Evolutionary conservation across 2,113 vertebrate species (phyloP), one percentile per base, ranked within the genome.

Genomic region (Baryphthengus martii): DNA sequence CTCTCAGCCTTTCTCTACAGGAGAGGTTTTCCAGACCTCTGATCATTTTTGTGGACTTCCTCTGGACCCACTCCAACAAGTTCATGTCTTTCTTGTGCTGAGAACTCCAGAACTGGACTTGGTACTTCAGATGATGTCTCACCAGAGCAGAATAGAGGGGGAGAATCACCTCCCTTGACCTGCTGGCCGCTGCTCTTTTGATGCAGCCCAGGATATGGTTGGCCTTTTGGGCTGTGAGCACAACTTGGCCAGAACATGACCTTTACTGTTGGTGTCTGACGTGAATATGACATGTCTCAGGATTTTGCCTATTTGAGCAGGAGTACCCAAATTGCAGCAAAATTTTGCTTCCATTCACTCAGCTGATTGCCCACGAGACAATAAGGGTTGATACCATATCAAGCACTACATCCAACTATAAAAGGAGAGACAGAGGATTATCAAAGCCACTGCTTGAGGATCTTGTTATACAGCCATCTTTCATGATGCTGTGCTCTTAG

Each of bases 221-320:
- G 28, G 52, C 26, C 52, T 53, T 53, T 16, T 29, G 52, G 52
- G 52, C 52, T 53, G 52, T 17, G 52, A 53, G 52, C 15, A 28
- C 52, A 53, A 29, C 25, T 50, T 49, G 13, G 11, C 50, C 50
- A 86, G 76, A 89, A 78, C 1, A 2, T 63, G 75, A 42, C 19
- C 15, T 71, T 82, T 2, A 1, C 79, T 0, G 0, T 24, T 50
- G 44, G 37, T 39, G 31, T 17, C 40, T 31, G 17, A 14, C 33
- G 25, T 4, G 31, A 68, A 17, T 68, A 73, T 44, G 71, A 28
- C 21, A 65, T 88, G 31, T 39, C 31, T 31, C 23, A 72, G 26
- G 19, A 67, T 76, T 81, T 50, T 24, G 7, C 25, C 65, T 53
- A 8, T 16, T 49, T 0, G 2, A 44, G 37, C 28, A 49, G 49